Base-by-base conservation (phyloP, 92 coral and sea anemone genomes). In the Scolanthus callimorphus region DNA sequence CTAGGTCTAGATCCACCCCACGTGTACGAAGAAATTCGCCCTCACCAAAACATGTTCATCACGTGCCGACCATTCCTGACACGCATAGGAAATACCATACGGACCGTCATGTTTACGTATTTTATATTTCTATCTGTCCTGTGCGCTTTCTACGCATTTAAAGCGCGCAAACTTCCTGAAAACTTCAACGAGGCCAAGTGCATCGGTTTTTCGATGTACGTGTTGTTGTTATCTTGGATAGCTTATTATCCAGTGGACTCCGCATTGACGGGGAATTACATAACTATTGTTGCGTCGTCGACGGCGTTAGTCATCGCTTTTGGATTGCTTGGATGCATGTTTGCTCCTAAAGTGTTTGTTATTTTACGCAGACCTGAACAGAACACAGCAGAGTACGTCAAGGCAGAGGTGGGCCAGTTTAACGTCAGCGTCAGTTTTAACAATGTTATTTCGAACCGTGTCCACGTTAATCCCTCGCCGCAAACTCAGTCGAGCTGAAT, bases 151-250 rank as follows among this genome's bases (percentile, higher is more conserved):
- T 86, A 86, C 63, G 95, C 95, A 46, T 86, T 81, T 66, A 86
- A 81, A 62, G 95, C 95, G 51, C 65, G 95, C 45, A 72, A 58
- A 17, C 65, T 86, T 11, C 95, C 95, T 12, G 95, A 81, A 44
- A 86, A 86, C 58, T 86, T 86, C 73, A 86, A 73, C 78, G 95
- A 86, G 53, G 87, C 89, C 1, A 72, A 74, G 55, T 86, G 65
- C 70, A 81, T 86, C 30, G 95, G 71, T 3, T 71, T 81, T 34
- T 77, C 95, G 0, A 86, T 86, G 88, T 86, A 86, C 59, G 69
- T 81, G 29, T 34, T 86, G 30, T 44, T 86, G 20, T 54, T 86
- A 20, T 86, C 95, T 11, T 65, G 79, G 59, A 59, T 86, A 27
- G 89, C 75, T 17, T 86, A 81, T 57, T 71, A 59, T 37, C 95